Evolutionary conservation across 2,797 vertebrate genomes (phyloP).

Genomic region (Saxicola maurus): DNA sequence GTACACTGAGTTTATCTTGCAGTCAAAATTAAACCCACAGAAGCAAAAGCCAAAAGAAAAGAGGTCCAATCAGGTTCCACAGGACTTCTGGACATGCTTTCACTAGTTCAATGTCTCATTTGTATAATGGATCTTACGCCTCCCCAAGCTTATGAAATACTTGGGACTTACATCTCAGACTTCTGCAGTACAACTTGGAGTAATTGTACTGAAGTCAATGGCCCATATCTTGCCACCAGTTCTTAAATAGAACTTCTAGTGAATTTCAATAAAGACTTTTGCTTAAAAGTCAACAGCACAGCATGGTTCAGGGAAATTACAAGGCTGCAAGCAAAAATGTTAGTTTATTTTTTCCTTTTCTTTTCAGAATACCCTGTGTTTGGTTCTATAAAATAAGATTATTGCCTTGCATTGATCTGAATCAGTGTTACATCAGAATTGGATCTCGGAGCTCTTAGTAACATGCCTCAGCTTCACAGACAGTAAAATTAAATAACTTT

Average conservation of each 20-base stretch:
- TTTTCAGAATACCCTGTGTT: neutral
- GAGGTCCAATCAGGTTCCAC: neutral
- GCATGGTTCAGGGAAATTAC: conserved; percentile 40
- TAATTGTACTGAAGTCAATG: conserved; percentile 44
- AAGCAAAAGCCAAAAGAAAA: neutral
- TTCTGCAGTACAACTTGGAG: neutral
- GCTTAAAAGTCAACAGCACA: conserved; percentile 55
- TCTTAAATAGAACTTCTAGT: conserved; percentile 45
- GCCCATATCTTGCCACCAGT: conserved; percentile 22
- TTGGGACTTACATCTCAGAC: neutral
- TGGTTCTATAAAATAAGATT: neutral
- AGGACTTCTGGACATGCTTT: neutral
- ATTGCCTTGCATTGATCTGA: neutral
- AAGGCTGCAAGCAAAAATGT: conserved; percentile 35
- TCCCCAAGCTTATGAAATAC: neutral
- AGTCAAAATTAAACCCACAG: neutral
- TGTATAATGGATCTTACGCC: neutral
- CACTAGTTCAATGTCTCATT: neutral
- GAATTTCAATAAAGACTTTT: conserved; percentile 39
- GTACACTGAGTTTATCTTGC: neutral
- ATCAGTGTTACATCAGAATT: neutral
- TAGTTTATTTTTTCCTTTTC: neutral
- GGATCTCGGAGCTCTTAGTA: neutral
- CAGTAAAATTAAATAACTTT: neutral
- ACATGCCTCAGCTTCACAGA: neutral